These are phyloP conservation scores for Alces alces DNA, from an alignment of 2,113 vertebrate genomes.

Conservation along the genomic window DNA sequence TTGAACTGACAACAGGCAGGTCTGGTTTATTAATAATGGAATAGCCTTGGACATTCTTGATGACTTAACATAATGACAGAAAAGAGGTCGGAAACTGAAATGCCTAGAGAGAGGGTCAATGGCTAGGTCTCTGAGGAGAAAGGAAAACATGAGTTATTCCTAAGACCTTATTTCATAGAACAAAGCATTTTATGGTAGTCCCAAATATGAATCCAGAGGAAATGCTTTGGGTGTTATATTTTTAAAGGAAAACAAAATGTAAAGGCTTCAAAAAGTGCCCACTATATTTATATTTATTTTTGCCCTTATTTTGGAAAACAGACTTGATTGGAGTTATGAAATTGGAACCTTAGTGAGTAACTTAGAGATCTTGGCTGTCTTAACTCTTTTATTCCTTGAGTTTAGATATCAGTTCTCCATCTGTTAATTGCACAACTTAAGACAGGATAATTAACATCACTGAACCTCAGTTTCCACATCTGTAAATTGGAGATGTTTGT, in stretches of 20 bases:
- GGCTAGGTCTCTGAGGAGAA: conserved; percentile 18
- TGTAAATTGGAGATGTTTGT: background rate
- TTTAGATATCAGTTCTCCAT: background rate
- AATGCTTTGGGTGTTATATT: conserved; percentile 25
- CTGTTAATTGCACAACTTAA: background rate
- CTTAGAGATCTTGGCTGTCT: background rate
- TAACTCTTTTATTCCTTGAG: background rate
- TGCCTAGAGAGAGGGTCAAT: conserved; percentile 21
- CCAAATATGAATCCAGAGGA: background rate
- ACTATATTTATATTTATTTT: background rate
- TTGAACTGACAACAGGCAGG: conserved; percentile 50
- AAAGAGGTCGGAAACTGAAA: conserved; percentile 16
- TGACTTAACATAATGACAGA: conserved; percentile 55
- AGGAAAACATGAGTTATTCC: conserved; percentile 14
- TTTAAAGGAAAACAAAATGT: background rate
- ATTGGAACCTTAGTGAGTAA: background rate
- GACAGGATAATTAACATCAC: background rate
- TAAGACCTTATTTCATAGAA: conserved; percentile 43
- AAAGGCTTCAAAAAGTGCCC: background rate
- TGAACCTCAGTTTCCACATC: background rate
- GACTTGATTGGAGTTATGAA: background rate
- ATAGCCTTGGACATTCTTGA: conserved; percentile 46
- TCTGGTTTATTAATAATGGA: conserved; percentile 63
- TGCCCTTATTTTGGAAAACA: background rate
- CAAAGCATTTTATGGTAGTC: background rate